Percentiles rank a stretch among this genome's conserved stretches.
Evolutionary conservation across 2,888 invertebrate genomes (phyloP).

Genomic region (Gibbula magus): DNA sequence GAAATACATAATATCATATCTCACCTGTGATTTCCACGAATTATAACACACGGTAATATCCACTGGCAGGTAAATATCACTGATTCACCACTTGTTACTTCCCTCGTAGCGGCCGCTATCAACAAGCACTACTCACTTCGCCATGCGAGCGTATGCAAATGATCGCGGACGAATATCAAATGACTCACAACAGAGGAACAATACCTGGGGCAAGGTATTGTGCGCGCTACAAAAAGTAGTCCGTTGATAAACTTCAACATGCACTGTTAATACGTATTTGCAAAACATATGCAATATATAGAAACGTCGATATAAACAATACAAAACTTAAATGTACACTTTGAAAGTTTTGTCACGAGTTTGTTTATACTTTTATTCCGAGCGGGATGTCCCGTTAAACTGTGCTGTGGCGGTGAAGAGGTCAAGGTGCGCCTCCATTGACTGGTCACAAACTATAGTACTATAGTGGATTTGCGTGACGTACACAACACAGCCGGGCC

Average conservation of each 20-base stretch:
- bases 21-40: constrained; percentile 1
- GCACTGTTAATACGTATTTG: background rate
- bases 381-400: constrained; percentile 11
- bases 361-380: background rate
- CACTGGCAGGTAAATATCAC: background rate
- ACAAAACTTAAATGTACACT: background rate
- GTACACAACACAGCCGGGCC: background rate
- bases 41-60: constrained; percentile 5
- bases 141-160: constrained; percentile 31
- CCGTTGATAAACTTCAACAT: background rate
- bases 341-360: background rate
- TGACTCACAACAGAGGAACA: constrained; percentile 35
- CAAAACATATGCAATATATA: background rate
- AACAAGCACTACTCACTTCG: constrained; percentile 26
- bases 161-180: constrained; percentile 28
- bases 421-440: constrained; percentile 23
- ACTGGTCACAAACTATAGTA: background rate
- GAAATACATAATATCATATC: background rate
- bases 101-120: constrained; percentile 19
- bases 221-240: background rate
- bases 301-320: background rate
- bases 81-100: constrained; percentile 19
- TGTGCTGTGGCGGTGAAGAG: background rate
- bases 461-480: constrained; percentile 5
- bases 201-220: constrained; percentile 27